These are phyloP conservation scores for Agrochola lychnidis DNA, from an alignment of 2,888 invertebrate genomes.

Conservation along the genomic window DNA sequence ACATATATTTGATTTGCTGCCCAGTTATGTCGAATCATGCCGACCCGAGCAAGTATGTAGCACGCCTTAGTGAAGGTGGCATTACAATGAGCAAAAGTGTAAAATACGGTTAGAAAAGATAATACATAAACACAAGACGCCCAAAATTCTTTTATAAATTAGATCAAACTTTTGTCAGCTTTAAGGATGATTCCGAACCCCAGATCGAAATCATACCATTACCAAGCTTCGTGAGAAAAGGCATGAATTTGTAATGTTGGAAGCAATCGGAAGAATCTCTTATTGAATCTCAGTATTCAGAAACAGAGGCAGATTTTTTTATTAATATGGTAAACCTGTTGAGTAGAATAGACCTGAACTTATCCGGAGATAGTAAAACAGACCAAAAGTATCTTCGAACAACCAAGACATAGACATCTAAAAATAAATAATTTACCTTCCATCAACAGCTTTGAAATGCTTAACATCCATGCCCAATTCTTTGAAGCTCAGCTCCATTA, in stretches of 20 bases:
- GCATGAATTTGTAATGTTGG: not conserved
- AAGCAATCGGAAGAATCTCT: not conserved
- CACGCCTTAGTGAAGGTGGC: no score
- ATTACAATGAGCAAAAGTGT: no score
- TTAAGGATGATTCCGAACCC: no score
- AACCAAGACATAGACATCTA: not conserved
- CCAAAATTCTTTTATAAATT: no score
- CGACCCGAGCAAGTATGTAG: no score
- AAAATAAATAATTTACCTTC: slow-evolving; percentile 91
- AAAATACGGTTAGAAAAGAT: no score
- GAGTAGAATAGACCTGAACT: not conserved
- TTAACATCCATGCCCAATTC: slow-evolving; percentile 95
- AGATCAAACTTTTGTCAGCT: no score
- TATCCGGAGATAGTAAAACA: not conserved
- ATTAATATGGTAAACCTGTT: not conserved
- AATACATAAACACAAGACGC: no score
- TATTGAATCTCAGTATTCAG: not conserved
- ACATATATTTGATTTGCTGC: no score
- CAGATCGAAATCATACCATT: no score
- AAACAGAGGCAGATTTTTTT: not conserved
- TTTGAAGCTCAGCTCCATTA: slow-evolving; percentile 95
- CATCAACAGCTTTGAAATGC: slow-evolving; percentile 96
- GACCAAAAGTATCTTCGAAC: not conserved
- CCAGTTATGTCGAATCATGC: no score
- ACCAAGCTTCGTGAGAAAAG: not conserved